Conservation (phyloP, 2,888 invertebrate genomes). For the Synergus laeviventris region DNA sequence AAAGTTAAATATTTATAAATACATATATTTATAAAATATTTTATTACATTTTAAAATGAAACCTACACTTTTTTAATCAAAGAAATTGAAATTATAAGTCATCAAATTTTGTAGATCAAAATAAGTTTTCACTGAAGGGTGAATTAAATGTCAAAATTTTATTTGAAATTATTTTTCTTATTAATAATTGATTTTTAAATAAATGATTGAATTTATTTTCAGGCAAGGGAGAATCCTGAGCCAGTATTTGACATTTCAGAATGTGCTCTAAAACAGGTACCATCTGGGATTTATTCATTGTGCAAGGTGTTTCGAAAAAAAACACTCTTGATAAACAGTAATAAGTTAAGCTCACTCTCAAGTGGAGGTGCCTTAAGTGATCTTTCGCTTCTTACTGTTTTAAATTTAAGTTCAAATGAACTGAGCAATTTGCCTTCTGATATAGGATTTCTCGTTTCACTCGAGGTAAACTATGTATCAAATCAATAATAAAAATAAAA, state of each 20-base stretch:
- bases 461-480: constrained; percentile 78
- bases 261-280: constrained; percentile 85
- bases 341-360: constrained; percentile 82
- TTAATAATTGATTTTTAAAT: not conserved
- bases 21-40: not conserved
- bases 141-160: not conserved
- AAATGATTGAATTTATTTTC: constrained; percentile 55
- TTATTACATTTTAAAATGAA: not conserved
- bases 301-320: constrained; percentile 91
- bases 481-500: not conserved
- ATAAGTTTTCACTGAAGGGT: not conserved
- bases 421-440: constrained; percentile 82
- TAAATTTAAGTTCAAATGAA: constrained; percentile 83
- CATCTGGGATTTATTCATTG: constrained; percentile 86
- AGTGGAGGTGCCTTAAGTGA: constrained; percentile 86
- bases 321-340: constrained; percentile 80
- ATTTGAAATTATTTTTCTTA: too few relatives aligned
- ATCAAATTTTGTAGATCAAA: too few relatives aligned
- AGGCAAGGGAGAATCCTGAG: constrained; percentile 89
- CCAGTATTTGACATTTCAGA: constrained; percentile 88
- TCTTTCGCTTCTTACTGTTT: constrained; percentile 81
- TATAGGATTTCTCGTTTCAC: constrained; percentile 81
- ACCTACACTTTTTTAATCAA: too few relatives aligned
- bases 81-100: too few relatives aligned
- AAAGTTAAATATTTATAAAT: not conserved